Evolutionary conservation across 1,140 invertebrate species (phyloP).

Genomic region (Drosophila ambigua): DNA sequence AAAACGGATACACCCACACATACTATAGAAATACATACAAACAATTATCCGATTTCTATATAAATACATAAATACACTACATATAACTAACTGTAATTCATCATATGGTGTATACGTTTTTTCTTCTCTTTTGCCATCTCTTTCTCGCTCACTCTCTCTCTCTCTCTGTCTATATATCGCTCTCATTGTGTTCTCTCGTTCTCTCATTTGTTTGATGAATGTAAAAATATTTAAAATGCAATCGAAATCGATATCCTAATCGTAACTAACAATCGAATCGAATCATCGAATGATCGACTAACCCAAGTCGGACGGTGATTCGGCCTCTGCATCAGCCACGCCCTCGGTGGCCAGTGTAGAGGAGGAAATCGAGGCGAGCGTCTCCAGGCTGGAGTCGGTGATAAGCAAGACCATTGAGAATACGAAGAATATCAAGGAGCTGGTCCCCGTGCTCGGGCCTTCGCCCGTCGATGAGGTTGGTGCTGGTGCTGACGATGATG

Average conservation of each 20-base stretch:
- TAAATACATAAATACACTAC: conserved; percentile 13
- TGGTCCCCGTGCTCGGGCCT: conserved; percentile 49
- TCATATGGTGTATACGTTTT: conserved; percentile 74
- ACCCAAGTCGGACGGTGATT: conserved; percentile 32
- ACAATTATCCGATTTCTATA: neutral
- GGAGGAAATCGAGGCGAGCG: conserved; percentile 76
- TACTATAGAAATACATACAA: conserved; percentile 20
- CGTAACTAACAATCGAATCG: conserved; percentile 27
- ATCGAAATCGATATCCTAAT: conserved; percentile 20
- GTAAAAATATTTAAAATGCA: conserved; percentile 6
- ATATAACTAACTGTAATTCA: conserved; percentile 64
- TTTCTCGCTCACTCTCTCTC: conserved; percentile 42
- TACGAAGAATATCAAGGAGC: conserved; percentile 78
- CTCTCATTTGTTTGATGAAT: no score
- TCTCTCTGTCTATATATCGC: conserved; percentile 41
- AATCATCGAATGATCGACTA: conserved; percentile 19
- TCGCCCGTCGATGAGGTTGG: conserved; percentile 45
- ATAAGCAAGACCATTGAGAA: conserved; percentile 83
- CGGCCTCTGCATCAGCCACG: conserved; percentile 13
- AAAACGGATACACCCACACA: conserved; percentile 32
- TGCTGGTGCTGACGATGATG: conserved; percentile 69
- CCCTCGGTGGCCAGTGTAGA: conserved; percentile 44
- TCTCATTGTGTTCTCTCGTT: conserved; percentile 50
- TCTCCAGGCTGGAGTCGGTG: conserved; percentile 77
- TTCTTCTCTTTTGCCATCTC: conserved; percentile 64